phyloP scores from a whole-genome alignment of 2,113 vertebrate genomes.

The Misgurnus mizolepis region DNA sequence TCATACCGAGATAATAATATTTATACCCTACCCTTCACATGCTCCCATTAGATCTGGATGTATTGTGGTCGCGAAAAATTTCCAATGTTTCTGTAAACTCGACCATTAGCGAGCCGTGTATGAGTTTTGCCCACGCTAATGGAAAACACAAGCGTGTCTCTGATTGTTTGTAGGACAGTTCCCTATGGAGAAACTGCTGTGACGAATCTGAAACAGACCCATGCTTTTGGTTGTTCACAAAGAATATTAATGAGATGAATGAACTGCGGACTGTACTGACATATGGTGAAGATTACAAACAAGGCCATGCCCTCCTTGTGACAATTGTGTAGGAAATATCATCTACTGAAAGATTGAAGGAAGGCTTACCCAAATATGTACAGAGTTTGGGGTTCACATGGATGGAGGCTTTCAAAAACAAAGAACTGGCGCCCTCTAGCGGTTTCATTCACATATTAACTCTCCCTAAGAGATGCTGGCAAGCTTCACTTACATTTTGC shows the following conservation, averaged over 20 bases:
- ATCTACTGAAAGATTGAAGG: background rate
- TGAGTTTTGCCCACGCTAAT: background rate
- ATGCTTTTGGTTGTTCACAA: constrained; percentile 21
- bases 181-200: background rate
- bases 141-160: constrained; percentile 5
- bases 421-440: constrained; percentile 29
- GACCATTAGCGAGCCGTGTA: background rate
- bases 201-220: background rate
- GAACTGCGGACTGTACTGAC: background rate
- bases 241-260: constrained; percentile 27
- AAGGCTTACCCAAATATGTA: too few species aligned
- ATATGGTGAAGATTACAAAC: constrained; percentile 15
- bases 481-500: too few species aligned
- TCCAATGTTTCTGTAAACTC: background rate
- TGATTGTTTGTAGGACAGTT: constrained; percentile 40
- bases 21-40: background rate
- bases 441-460: background rate
- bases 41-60: background rate
- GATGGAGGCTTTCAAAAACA: background rate
- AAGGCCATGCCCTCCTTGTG: background rate
- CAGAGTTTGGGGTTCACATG: background rate
- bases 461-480: background rate
- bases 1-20: too few species aligned
- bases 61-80: background rate
- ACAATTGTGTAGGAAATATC: background rate